These are phyloP conservation scores for Protonibea diacanthus DNA, from an alignment of 2,797 vertebrate genomes.

Conservation along the genomic window DNA sequence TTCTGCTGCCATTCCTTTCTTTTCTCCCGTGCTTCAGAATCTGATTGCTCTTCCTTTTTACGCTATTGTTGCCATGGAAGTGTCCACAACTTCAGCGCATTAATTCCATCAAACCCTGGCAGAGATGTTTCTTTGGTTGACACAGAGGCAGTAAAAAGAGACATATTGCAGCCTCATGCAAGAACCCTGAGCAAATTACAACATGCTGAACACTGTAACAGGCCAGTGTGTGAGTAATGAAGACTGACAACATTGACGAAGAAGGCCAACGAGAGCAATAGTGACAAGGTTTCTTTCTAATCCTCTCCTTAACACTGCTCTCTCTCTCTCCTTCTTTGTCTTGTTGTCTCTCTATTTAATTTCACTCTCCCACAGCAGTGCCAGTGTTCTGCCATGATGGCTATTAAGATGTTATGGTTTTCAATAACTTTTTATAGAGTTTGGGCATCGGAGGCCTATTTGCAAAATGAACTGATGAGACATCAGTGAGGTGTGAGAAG, in stretches of 20 bases:
- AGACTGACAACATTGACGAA: constrained; percentile 29
- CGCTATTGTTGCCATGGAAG: too few species aligned
- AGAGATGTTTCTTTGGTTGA: constrained; percentile 31
- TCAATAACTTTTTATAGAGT: constrained; percentile 76
- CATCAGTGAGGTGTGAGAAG: constrained; percentile 58
- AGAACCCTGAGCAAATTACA: constrained; percentile 9
- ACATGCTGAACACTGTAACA: constrained; percentile 1
- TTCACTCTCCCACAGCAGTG: constrained; percentile 43
- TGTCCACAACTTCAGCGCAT: neutral
- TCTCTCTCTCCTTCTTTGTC: constrained; percentile 9
- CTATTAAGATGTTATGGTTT: constrained; percentile 68
- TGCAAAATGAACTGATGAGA: constrained; percentile 71
- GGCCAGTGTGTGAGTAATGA: constrained; percentile 23
- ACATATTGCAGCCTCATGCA: constrained; percentile 10
- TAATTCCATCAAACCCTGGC: neutral
- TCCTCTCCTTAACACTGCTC: neutral
- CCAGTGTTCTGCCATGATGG: constrained; percentile 44
- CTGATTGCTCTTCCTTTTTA: neutral
- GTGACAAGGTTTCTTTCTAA: constrained; percentile 17
- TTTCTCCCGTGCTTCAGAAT: neutral
- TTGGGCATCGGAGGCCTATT: constrained; percentile 67
- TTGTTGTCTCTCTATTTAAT: constrained; percentile 51
- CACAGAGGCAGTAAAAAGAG: constrained; percentile 13
- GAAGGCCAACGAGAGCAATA: constrained; percentile 36
- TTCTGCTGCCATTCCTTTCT: constrained; percentile 1